These are phyloP conservation scores for Mizuhopecten yessoensis DNA, from an alignment of 1,140 invertebrate species.

Conservation along the genomic window DNA sequence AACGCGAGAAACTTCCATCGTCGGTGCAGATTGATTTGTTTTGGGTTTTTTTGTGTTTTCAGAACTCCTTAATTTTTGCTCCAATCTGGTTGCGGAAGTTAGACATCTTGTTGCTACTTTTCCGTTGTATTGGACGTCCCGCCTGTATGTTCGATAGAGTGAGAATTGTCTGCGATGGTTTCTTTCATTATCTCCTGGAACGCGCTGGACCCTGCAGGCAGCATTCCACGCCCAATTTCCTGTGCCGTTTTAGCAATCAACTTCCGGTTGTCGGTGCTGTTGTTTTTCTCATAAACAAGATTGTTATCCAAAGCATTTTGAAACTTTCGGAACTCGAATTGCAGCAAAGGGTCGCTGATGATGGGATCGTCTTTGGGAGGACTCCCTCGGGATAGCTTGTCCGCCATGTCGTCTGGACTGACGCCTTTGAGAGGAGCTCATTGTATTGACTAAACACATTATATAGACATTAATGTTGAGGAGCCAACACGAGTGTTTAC, in stretches of 20 bases:
- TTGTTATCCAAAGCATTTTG: neutral
- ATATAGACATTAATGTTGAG: neutral
- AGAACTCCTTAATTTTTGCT: too few relatives aligned
- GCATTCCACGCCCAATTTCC: neutral
- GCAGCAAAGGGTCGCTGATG: neutral
- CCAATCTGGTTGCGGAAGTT: too few relatives aligned
- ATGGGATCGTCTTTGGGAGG: neutral
- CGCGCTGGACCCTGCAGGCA: neutral
- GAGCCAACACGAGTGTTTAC: neutral
- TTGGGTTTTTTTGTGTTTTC: too few relatives aligned
- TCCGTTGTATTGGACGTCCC: neutral
- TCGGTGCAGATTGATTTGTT: too few relatives aligned
- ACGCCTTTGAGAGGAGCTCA: neutral
- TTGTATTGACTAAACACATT: neutral
- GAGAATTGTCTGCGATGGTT: neutral
- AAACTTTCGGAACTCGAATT: neutral
- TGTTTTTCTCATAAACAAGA: constrained; percentile 13
- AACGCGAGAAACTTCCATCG: too few relatives aligned
- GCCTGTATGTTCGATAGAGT: neutral
- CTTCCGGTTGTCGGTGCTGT: neutral
- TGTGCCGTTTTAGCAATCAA: constrained; percentile 6
- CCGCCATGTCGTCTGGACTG: neutral
- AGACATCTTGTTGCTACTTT: too few relatives aligned
- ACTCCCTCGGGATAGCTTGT: neutral
- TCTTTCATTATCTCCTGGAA: constrained; percentile 12